These are phyloP conservation scores for Tipula confusa DNA, from an alignment of 2,888 invertebrate species.

Conservation along the genomic window DNA sequence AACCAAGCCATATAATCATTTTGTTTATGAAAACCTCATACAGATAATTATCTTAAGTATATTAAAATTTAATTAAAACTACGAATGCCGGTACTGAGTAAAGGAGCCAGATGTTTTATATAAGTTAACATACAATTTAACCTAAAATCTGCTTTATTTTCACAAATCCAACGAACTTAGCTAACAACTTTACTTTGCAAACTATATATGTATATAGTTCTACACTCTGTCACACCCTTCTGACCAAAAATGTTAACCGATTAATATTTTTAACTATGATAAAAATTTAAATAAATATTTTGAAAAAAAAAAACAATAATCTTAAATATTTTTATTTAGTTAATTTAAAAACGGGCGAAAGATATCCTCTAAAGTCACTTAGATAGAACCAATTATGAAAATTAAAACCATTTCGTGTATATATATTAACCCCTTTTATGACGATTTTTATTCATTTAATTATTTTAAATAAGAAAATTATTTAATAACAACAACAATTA, in stretches of 20 bases:
- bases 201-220: background rate
- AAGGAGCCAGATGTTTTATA: background rate
- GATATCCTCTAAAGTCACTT: background rate
- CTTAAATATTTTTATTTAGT: background rate
- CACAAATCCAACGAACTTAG: background rate
- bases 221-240: background rate
- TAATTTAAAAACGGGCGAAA: background rate
- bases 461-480: slow-evolving; percentile 9
- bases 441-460: background rate
- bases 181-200: background rate
- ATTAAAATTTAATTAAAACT: too few species aligned
- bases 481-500: background rate
- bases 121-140: background rate
- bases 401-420: background rate
- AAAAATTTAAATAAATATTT: background rate
- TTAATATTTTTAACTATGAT: background rate
- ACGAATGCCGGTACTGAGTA: background rate
- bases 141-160: background rate
- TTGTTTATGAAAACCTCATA: too few species aligned
- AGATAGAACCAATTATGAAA: background rate
- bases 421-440: slow-evolving; percentile 13
- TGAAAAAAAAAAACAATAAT: background rate
- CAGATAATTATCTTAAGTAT: too few species aligned
- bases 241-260: background rate
- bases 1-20: too few species aligned